Percentiles rank a stretch among this genome's conserved stretches.
Conservation (phyloP, 2,888 invertebrate species). For the Anagyrus pseudococci region DNA sequence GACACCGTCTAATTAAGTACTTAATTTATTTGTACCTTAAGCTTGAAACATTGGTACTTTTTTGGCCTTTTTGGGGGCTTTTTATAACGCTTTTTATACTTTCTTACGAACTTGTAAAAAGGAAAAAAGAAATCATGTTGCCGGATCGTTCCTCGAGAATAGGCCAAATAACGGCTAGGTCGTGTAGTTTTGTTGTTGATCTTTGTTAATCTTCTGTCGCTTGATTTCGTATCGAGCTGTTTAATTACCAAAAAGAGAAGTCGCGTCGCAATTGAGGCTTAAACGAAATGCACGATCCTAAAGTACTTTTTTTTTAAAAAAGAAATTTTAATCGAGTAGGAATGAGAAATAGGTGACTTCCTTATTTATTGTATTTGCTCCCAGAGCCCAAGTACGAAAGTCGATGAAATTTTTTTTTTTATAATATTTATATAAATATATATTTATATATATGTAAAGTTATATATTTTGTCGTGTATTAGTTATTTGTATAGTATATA, state of each 20-base stretch:
- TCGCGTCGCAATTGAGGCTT: no score
- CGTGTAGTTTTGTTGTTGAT: slow-evolving; percentile 36
- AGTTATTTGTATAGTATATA: slow-evolving; percentile 38
- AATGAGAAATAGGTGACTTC: slow-evolving; percentile 12
- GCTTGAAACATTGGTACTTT: slow-evolving; percentile 26
- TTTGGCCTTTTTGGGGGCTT: slow-evolving; percentile 20
- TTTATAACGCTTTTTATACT: slow-evolving; percentile 19
- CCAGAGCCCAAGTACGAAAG: slow-evolving; percentile 34
- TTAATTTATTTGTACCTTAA: slow-evolving; percentile 57
- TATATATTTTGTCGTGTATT: slow-evolving; percentile 30
- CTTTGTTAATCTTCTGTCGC: slow-evolving; percentile 30
- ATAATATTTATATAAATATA: slow-evolving; percentile 9
- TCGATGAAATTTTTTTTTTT: slow-evolving; percentile 43
- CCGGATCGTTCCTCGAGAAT: slow-evolving; percentile 11
- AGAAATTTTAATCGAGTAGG: slow-evolving; percentile 8
- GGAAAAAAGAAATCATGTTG: slow-evolving; percentile 6
- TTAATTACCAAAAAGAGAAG: slow-evolving; percentile 5
- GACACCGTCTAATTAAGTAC: slow-evolving; percentile 49
- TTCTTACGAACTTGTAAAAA: slow-evolving; percentile 27
- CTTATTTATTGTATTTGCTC: slow-evolving; percentile 18
- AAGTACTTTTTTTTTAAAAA: neutral
- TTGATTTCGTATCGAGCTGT: slow-evolving; percentile 20
- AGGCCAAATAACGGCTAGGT: slow-evolving; percentile 28
- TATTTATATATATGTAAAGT: slow-evolving; percentile 16
- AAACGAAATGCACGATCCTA: no score